Base-by-base conservation (phyloP, 2,113 vertebrate genomes). In the Trichechus manatus region DNA sequence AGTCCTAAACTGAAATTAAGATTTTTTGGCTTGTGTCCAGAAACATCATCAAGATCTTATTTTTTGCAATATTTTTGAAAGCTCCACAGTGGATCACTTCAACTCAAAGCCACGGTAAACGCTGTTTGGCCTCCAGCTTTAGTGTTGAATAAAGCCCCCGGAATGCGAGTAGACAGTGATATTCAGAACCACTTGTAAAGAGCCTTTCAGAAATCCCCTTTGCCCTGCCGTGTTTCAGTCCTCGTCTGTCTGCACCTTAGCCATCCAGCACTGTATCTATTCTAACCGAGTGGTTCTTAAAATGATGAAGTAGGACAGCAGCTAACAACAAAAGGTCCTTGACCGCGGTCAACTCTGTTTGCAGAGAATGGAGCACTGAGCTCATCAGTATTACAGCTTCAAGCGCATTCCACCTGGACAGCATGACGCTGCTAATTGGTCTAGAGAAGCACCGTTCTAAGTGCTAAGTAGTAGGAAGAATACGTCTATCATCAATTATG, bases 301-400 rank as follows among this genome's bases (percentile, higher is more conserved):
- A 94, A 91, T 66, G 90, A 89, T 82, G 61, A 81, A 72, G 59
- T 15, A 87, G 89, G 50, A 77, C 20, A 84, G 3, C 44, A 64
- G 53, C 23, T 91, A 59, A 88, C 61, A 90, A 53, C 31, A 77
- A 90, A 85, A 93, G 66, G 82, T 72, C 42, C 78, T 88, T 91
- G 89, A 89, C 92, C 3, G 2, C 39, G 50, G 42, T 39, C 72
- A 85, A 19, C 72, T 88, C 50, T 36, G 14, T 91, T 94, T 81
- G n/a, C 66, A 86, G 33, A 93, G 72, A 93, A 94, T 4, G 9
- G 64, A 89, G 78, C 66, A 53, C 66, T 31, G 59, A 68, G 83
- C 25, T 66, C 56, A 96, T 93, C 90, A 78, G 68, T 91, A 78
- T 39, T 22, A 82, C 4, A 66, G 74, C 89, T 90, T 95, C 79